Base-by-base conservation (phyloP, 2,888 invertebrate species). In the Brachycybe producta region DNA sequence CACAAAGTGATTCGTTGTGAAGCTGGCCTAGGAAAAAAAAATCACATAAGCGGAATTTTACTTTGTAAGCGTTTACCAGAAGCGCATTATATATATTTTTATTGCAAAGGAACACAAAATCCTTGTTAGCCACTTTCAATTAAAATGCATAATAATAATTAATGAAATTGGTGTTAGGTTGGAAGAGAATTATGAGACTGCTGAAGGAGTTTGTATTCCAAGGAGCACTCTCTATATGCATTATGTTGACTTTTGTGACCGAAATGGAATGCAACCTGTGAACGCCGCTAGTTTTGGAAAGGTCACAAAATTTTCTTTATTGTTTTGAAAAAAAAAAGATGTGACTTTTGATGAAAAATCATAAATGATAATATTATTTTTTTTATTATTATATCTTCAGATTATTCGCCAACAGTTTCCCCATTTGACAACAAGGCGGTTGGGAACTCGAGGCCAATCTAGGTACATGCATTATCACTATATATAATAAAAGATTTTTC, bases 221-320 rank as follows among this genome's bases (percentile, higher is more conserved):
- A 57, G 72, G 19, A 69, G 67, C 54, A 67, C 70, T 2, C 61
- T 72, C 39, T 72, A 72, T 57, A 62, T 65, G 40, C 70, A 72
- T 56, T 72, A 72, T 58, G 65, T 70, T 36, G 70, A 71, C 57
- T 72, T 70, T 61, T 72, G 72, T 55, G 62, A 62, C 53, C 63
- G 63, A 44, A 67, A 69, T 54, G 65, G 64, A 55, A 66, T 69
- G 43, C 67, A 68, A 54, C 71, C 72, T 0, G 71, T 72, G 45
- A 72, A 72, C 55, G 71, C 72, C 1, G 72, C 72, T 24, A 70
- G 70, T 54, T 72, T 72, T 56, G 72, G 72, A 38, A 72, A 72
- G 67, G 71, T 71, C 13, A 24, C 19, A 3, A 3, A 24, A 27
- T 42, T 42, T 24, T n/a, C n/a, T n/a, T n/a, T n/a, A n/a, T n/a